Conservation (phyloP, 2,888 invertebrate genomes). For the Steromphala cineraria region DNA sequence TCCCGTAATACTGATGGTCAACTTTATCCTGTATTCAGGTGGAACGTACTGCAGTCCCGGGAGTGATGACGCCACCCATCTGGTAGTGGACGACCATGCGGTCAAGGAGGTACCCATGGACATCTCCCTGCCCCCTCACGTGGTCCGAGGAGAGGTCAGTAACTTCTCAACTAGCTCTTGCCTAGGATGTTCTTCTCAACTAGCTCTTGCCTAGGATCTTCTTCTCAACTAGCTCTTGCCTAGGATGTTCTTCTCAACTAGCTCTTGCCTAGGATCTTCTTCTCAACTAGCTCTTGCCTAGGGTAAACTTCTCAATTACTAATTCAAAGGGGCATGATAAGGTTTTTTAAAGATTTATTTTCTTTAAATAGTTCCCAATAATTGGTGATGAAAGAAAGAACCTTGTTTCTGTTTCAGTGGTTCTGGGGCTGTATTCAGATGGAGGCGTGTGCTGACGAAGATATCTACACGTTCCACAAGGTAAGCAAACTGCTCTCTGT, state of each 20-base stretch:
- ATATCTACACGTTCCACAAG: slow-evolving; percentile 85
- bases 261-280: too few relatives aligned
- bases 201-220: too few relatives aligned
- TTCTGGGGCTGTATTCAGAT: slow-evolving; percentile 99
- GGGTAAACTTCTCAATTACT: too few relatives aligned
- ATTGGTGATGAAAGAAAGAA: too few relatives aligned
- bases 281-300: background rate
- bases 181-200: too few relatives aligned
- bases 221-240: background rate
- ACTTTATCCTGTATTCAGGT: slow-evolving; percentile 76
- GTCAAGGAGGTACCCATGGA: slow-evolving; percentile 66
- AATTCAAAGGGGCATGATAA: too few relatives aligned
- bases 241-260: too few relatives aligned
- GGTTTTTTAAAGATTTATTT: too few relatives aligned
- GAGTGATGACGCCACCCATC: slow-evolving; percentile 91
- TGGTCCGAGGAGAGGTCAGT: slow-evolving; percentile 71
- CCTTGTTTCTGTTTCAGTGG: slow-evolving; percentile 81
- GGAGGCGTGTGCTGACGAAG: slow-evolving; percentile 93
- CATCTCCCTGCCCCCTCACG: slow-evolving; percentile 53
- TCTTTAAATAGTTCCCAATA: too few relatives aligned
- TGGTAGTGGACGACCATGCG: slow-evolving; percentile 80
- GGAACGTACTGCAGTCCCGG: slow-evolving; percentile 83
- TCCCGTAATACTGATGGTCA: background rate
- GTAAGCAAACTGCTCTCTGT: slow-evolving; percentile 37
- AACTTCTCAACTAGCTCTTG: background rate